Percentiles rank a stretch among this genome's conserved stretches.
Evolutionary conservation across 2,888 invertebrate species (phyloP).

Genomic region (Synanthedon vespiformis): DNA sequence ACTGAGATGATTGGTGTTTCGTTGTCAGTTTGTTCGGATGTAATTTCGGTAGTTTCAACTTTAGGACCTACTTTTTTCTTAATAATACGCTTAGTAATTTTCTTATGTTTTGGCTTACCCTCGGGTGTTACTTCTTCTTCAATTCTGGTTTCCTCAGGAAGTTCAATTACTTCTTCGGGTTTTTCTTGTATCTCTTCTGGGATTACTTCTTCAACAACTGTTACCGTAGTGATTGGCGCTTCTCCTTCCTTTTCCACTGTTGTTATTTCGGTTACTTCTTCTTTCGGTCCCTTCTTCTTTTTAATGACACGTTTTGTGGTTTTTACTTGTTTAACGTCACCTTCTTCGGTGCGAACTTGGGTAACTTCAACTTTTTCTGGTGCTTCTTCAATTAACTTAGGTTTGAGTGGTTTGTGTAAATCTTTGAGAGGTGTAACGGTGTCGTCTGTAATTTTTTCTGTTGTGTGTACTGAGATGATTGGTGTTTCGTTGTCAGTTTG

Average conservation of each 20-base stretch:
- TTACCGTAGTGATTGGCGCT: constrained; percentile 17
- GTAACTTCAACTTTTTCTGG: constrained; percentile 18
- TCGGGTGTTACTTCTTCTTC: constrained; percentile 24
- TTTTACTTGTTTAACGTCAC: constrained; percentile 18
- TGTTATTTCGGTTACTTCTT: constrained; percentile 26
- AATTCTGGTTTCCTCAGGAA: constrained; percentile 19
- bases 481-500: constrained; percentile 14
- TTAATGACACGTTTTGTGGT: constrained; percentile 13
- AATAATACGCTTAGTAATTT: constrained; percentile 16
- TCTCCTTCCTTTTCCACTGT: constrained; percentile 18
- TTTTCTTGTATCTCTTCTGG: too few relatives aligned
- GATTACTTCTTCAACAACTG: constrained; percentile 10
- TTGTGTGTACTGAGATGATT: constrained; percentile 16
- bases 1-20: constrained; percentile 23
- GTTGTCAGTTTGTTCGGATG: constrained; percentile 33
- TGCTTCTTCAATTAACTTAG: constrained; percentile 1
- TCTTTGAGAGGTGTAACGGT: constrained; percentile 18
- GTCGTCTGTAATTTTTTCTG: constrained; percentile 25
- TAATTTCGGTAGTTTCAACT: constrained; percentile 23
- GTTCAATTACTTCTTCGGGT: constrained; percentile 1
- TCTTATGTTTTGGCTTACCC: constrained; percentile 18
- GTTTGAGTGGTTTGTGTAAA: constrained; percentile 1
- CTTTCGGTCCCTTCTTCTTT: constrained; percentile 17
- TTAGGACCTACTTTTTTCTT: constrained; percentile 16
- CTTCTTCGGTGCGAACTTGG: constrained; percentile 21